Base-by-base conservation (phyloP, 1,140 invertebrate genomes). In the Anoplolepis gracilipes region DNA sequence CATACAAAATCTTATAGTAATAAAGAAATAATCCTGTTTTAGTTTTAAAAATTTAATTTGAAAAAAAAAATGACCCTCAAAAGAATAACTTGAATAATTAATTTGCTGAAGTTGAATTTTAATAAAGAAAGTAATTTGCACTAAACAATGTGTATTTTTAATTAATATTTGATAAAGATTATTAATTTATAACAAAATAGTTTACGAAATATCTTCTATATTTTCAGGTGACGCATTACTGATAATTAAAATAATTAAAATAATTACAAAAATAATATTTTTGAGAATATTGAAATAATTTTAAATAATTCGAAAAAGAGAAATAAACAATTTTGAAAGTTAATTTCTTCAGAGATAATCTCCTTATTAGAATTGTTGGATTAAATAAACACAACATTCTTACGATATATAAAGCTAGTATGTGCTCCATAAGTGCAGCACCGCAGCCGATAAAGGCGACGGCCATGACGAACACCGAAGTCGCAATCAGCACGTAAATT, bases 401-500 rank as follows among this genome's bases (percentile, higher is more conserved):
- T 95, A 97, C 97, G 39, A 95, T 93, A 57, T 96, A 95, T 42
- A 98, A 92, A 1, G 96, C 94, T 19, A 95, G 30, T 0, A 95
- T 94, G 84, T 96, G 96, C 93, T 98, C 97, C 95, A 97, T 96
- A 4, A 97, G 90, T 0, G 97, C 96, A 3, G 96, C 96, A 2
- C 97, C 96, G 89, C 97, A 98, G 11, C 97, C 97, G 46, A 98
- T 91, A 91, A 98, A 97, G 0, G 97, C 95, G 1, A 97, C 96
- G 0, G 97, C 93, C 95, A 98, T 97, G 65, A 98, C 96, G 46
- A 97, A 91, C 25, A 97, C 93, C 0, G 97, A 96, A 1, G 96
- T 95, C 39, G 97, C 95, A 33, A 98, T 96, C 53, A 98, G 95
- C 53, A 98, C 96, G 89, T 98, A 98, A 77, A 98, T 95, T 7